These are phyloP conservation scores for Sitodiplosis mosellana DNA, from an alignment of 1,140 invertebrate genomes.

Conservation along the genomic window DNA sequence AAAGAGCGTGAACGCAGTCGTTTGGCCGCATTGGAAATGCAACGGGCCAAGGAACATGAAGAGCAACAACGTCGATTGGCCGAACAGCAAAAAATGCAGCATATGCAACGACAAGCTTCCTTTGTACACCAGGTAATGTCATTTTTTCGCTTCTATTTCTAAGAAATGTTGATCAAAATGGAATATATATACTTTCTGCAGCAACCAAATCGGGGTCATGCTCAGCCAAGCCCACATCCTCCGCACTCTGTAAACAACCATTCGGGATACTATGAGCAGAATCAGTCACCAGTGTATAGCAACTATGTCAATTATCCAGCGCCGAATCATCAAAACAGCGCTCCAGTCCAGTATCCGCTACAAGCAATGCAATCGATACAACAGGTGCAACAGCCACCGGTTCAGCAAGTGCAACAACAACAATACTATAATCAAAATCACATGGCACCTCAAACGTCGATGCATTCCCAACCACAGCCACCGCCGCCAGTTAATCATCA, in stretches of 20 bases:
- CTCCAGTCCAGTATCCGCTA: not conserved
- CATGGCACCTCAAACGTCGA: too few relatives aligned
- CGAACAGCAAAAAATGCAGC: not conserved
- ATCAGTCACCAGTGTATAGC: not conserved
- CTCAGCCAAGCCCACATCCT: not conserved
- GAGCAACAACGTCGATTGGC: not conserved
- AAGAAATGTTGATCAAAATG: not conserved
- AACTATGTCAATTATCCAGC: not conserved
- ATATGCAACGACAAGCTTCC: too few relatives aligned
- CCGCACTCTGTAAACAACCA: not conserved
- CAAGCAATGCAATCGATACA: not conserved
- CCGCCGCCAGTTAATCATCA: not conserved
- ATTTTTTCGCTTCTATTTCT: too few relatives aligned
- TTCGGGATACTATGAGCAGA: not conserved
- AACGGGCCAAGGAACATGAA: not conserved
- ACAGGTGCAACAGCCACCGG: not conserved
- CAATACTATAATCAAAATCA: constrained; percentile 1
- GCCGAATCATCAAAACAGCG: not conserved
- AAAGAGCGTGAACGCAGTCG: not conserved
- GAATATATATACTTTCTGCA: too few relatives aligned
- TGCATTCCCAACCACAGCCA: not conserved
- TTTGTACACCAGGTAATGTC: too few relatives aligned
- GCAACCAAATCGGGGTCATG: not conserved
- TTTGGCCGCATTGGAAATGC: not conserved
- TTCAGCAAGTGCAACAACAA: not conserved